These are phyloP conservation scores for Desmophyllum pertusum DNA, from an alignment of 92 coral and sea anemone species.

Conservation along the genomic window DNA sequence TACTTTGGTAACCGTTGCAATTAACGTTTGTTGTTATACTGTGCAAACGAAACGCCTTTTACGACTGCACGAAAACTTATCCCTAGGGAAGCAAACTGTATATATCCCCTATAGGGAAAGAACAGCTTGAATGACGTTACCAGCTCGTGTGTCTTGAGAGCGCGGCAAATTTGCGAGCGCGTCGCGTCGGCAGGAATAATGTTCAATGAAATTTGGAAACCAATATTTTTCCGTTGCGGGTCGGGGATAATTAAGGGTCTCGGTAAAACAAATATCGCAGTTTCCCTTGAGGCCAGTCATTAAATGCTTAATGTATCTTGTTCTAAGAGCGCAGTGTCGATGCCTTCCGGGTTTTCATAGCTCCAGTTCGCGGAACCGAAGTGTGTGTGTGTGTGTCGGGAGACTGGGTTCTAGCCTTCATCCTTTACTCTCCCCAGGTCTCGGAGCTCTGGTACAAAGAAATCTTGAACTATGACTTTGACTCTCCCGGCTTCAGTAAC, in stretches of 20 bases:
- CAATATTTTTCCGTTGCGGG: too few relatives aligned
- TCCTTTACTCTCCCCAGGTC: conserved; percentile 41
- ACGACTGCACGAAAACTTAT: neutral
- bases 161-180: too few relatives aligned
- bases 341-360: too few relatives aligned
- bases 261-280: neutral
- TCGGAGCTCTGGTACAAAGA: conserved; percentile 95
- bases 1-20: neutral
- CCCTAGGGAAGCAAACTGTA: neutral
- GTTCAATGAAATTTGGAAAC: too few relatives aligned
- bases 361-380: too few relatives aligned
- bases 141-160: neutral
- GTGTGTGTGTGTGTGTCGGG: too few relatives aligned
- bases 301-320: too few relatives aligned
- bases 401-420: neutral
- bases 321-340: neutral
- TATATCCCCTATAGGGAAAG: neutral
- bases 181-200: too few relatives aligned
- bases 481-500: conserved; percentile 82
- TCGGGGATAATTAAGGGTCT: too few relatives aligned
- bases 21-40: too few relatives aligned
- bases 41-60: neutral
- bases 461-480: conserved; percentile 81
- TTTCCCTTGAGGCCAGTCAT: neutral
- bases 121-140: neutral